Conservation (phyloP, 2,888 invertebrate species). For the Pherbina coryleti region DNA sequence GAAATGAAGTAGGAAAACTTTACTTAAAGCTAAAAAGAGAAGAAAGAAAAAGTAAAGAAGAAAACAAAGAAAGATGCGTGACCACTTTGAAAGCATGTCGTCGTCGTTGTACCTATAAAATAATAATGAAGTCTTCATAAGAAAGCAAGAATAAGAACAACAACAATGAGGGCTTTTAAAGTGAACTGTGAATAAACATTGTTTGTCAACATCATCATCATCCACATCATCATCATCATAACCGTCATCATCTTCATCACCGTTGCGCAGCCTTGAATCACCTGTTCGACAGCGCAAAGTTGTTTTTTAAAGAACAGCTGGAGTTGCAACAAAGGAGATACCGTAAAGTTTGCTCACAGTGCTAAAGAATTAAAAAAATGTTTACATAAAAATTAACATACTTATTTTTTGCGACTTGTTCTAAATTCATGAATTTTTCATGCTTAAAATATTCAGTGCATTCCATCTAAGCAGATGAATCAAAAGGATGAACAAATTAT, state of each 20-base stretch:
- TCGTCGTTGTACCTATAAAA: constrained; percentile 7
- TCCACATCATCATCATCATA: background rate
- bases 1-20: constrained; percentile 32
- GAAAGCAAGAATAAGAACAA: background rate
- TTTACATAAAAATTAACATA: no score
- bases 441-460: no score
- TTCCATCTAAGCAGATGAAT: no score
- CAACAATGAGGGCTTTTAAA: background rate
- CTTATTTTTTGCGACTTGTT: no score
- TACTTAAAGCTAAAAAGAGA: constrained; percentile 30
- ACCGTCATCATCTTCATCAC: background rate
- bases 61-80: constrained; percentile 34
- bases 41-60: constrained; percentile 27
- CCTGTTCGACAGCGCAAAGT: background rate
- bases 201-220: background rate
- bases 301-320: background rate
- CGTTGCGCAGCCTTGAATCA: background rate
- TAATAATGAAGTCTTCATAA: background rate
- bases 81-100: constrained; percentile 23
- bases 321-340: background rate
- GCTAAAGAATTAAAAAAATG: no score
- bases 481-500: no score
- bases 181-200: background rate
- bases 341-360: background rate
- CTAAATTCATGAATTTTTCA: no score